These are phyloP conservation scores for Philaethria dido DNA, from an alignment of 2,888 invertebrate genomes.

Conservation along the genomic window DNA sequence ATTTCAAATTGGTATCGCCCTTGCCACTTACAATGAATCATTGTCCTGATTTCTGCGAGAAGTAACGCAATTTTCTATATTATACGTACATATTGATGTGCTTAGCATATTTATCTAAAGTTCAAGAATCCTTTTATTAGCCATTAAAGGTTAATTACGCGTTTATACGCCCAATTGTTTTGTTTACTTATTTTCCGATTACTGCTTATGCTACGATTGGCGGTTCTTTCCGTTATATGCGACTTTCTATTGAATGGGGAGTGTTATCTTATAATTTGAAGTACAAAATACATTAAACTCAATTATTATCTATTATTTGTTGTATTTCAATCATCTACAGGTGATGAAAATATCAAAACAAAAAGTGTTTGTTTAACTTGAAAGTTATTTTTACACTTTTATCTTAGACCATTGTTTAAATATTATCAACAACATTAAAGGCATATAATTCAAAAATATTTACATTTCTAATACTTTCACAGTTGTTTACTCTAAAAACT, in stretches of 20 bases:
- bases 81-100: constrained; percentile 34
- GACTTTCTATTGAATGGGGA: constrained; percentile 20
- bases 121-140: constrained; percentile 33
- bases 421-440: not conserved
- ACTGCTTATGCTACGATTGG: constrained; percentile 32
- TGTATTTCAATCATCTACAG: not conserved
- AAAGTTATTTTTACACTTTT: not conserved
- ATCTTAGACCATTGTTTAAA: not conserved
- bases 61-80: constrained; percentile 56
- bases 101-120: constrained; percentile 7
- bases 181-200: constrained; percentile 66
- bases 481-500: not conserved
- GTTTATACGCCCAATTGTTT: constrained; percentile 65
- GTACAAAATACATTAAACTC: not conserved
- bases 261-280: constrained; percentile 10
- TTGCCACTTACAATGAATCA: constrained; percentile 67
- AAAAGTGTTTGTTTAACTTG: constrained; percentile 9
- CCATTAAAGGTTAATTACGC: constrained; percentile 47
- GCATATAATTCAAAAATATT: not conserved
- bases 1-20: constrained; percentile 59
- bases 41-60: constrained; percentile 71
- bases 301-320: not conserved
- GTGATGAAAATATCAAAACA: constrained; percentile 8
- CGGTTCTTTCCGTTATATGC: constrained; percentile 35
- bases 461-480: too few species aligned